Evolutionary conservation across 2,797 vertebrate genomes (phyloP).

Genomic region (Typhlichthys subterraneus): DNA sequence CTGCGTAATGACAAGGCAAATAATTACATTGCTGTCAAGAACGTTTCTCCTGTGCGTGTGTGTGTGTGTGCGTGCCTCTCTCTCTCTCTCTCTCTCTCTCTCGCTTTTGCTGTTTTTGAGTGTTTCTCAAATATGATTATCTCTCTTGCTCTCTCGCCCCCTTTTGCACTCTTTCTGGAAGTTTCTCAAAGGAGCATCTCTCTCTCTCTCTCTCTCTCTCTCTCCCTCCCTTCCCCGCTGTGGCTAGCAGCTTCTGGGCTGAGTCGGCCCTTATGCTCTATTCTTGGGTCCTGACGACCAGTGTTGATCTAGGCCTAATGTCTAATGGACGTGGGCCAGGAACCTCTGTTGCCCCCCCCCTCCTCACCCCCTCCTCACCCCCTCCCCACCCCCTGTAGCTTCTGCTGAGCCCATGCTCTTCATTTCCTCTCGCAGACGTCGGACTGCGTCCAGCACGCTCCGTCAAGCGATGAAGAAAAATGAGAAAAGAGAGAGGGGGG

Average conservation of each 20-base stretch:
- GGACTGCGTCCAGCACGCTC: constrained; percentile 52
- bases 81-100: constrained; percentile 29
- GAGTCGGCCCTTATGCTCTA: constrained; percentile 76
- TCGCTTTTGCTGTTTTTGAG: neutral
- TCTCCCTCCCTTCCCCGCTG: constrained; percentile 28
- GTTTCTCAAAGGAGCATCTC: neutral
- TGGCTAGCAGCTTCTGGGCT: constrained; percentile 69
- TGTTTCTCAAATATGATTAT: neutral
- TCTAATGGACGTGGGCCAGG: constrained; percentile 67
- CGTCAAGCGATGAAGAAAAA: constrained; percentile 52
- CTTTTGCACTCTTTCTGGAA: constrained; percentile 36
- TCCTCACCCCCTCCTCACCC: too few relatives aligned
- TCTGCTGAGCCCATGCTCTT: constrained; percentile 55
- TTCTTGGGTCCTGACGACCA: constrained; percentile 70
- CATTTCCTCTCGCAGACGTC: constrained; percentile 49
- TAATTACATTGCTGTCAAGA: constrained; percentile 32
- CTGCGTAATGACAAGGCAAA: constrained; percentile 12
- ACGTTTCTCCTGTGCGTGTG: constrained; percentile 14
- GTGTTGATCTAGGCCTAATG: constrained; percentile 69
- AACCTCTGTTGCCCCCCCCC: constrained; percentile 68
- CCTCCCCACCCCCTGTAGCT: constrained; percentile 55
- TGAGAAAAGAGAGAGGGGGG: too few relatives aligned
- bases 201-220: constrained; percentile 11
- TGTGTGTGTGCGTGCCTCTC: neutral
- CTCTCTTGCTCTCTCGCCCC: neutral